Conservation (phyloP, 2,113 vertebrate genomes). For the Channa maculata region DNA sequence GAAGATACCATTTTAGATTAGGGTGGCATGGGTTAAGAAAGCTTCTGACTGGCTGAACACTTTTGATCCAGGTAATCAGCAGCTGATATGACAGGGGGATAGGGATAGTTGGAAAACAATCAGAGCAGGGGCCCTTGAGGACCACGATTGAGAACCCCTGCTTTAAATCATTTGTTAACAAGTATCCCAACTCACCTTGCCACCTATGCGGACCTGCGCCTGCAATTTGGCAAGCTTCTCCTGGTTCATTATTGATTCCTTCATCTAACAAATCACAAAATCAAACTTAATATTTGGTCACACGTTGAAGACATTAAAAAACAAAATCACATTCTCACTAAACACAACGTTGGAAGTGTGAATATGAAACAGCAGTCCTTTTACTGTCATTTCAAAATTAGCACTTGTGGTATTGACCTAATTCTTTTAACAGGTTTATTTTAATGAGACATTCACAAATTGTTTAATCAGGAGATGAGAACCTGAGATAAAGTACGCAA, state of each 20-base stretch:
- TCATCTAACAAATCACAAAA: slow-evolving; percentile 86
- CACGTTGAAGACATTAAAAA: neutral
- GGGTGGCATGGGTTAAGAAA: no score
- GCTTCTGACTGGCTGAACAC: no score
- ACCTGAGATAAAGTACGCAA: no score
- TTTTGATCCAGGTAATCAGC: no score
- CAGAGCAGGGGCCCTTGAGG: no score
- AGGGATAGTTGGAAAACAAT: no score
- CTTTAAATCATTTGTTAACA: neutral
- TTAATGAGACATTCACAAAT: neutral
- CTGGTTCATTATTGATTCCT: slow-evolving; percentile 98
- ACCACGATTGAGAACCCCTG: no score
- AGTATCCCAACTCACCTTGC: slow-evolving; percentile 86
- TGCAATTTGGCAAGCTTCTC: slow-evolving; percentile 97
- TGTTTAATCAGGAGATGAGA: neutral
- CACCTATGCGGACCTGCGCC: slow-evolving; percentile 98
- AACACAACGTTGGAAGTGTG: neutral
- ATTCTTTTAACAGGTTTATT: neutral
- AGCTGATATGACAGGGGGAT: no score
- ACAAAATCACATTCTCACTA: neutral
- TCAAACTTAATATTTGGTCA: neutral
- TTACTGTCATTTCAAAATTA: neutral
- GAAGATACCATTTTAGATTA: no score
- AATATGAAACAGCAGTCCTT: neutral
- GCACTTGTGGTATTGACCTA: neutral